These are phyloP conservation scores for Esox niger DNA, from an alignment of 2,113 vertebrate species.

Conservation along the genomic window DNA sequence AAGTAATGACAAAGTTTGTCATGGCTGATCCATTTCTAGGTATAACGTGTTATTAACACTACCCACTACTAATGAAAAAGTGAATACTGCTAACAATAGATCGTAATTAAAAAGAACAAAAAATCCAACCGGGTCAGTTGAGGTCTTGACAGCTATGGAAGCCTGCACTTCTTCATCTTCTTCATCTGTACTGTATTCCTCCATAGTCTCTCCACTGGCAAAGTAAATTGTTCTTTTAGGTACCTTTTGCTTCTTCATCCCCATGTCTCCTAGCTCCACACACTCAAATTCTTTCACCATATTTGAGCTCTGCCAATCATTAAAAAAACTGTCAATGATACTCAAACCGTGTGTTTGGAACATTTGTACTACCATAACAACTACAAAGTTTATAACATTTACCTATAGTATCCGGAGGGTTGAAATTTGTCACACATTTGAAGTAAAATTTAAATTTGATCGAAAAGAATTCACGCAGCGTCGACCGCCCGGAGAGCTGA, in stretches of 20 bases:
- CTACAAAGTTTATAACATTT: neutral
- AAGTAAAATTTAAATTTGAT: too few species aligned
- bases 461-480: too few species aligned
- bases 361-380: neutral
- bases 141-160: slow-evolving; percentile 30
- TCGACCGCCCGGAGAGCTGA: too few species aligned
- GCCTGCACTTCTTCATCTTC: slow-evolving; percentile 80
- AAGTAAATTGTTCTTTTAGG: slow-evolving; percentile 93
- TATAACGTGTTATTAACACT: too few species aligned
- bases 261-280: slow-evolving; percentile 84
- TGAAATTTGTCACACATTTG: neutral
- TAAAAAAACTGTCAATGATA: neutral
- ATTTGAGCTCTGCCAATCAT: slow-evolving; percentile 52
- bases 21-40: too few species aligned
- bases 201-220: slow-evolving; percentile 97
- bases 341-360: neutral
- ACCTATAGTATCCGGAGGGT: neutral
- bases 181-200: slow-evolving; percentile 96
- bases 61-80: too few species aligned
- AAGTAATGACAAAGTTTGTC: too few species aligned
- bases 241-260: slow-evolving; percentile 71
- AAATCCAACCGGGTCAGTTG: slow-evolving; percentile 2
- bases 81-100: too few species aligned
- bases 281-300: slow-evolving; percentile 80
- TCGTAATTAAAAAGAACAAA: too few species aligned